Percentiles rank a stretch among this genome's conserved stretches.
phyloP scores from a whole-genome alignment of 1,140 invertebrate genomes.

The Chironomus striatipennis region DNA sequence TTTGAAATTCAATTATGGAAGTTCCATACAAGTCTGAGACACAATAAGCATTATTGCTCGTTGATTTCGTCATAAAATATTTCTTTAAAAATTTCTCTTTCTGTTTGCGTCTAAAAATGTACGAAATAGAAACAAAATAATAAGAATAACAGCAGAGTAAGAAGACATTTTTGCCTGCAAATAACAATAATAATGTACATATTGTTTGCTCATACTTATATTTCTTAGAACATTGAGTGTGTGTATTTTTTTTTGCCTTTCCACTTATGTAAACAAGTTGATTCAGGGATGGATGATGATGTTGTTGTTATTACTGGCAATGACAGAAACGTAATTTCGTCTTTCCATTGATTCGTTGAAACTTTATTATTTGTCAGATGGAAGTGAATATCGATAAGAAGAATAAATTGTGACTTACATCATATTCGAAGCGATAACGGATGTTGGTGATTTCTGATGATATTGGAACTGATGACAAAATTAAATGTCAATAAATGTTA shows the following conservation, averaged over 20 bases:
- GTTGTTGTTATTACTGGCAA: background rate
- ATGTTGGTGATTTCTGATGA: too few relatives aligned
- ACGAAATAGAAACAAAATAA: too few relatives aligned
- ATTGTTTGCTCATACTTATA: background rate
- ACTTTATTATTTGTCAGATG: too few relatives aligned
- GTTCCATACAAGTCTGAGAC: background rate
- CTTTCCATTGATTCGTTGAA: too few relatives aligned
- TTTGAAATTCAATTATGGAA: slow-evolving; percentile 11
- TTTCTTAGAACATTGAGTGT: slow-evolving; percentile 6
- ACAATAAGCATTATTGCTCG: background rate
- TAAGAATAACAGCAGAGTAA: background rate
- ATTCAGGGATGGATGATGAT: background rate
- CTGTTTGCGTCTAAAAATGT: too few relatives aligned
- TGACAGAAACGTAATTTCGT: background rate
- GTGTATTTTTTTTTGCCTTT: background rate
- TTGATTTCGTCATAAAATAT: background rate
- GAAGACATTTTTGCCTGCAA: background rate
- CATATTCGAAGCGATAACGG: too few relatives aligned
- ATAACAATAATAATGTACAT: background rate
- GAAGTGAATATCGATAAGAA: too few relatives aligned
- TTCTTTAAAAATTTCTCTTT: background rate
- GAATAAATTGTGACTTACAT: too few relatives aligned
- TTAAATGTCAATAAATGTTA: too few relatives aligned
- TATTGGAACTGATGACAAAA: too few relatives aligned
- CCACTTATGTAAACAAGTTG: background rate